Base-by-base conservation (phyloP, 30 jellyfish, hydroid and myxozoan species). In the Chironex yamaguchii region DNA sequence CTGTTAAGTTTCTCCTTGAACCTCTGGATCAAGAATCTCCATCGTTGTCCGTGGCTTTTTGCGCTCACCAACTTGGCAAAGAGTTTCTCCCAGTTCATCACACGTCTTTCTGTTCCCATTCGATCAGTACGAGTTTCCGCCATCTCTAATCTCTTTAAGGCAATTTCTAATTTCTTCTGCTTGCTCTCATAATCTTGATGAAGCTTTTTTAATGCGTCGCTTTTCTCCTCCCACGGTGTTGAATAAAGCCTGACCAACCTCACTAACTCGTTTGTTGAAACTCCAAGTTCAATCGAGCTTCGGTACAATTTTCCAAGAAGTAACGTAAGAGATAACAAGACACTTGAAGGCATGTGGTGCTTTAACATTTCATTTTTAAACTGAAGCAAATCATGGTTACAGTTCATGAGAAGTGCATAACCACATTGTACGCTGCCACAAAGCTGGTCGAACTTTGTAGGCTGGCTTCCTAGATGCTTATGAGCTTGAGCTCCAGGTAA, bases 21-120 rank as follows among this genome's bases (percentile, higher is more conserved):
- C 62, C 76, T 89, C 21, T 84, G 82, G 24, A 90, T 75, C 9
- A 82, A 62, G 65, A 80, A 87, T 76, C 90, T 64, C 97, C 97
- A 90, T 22, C 97, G 64, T 26, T 80, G 95, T 3, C 94, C 91
- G 65, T 77, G 91, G 11, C 84, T 75, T 66, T 66, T 73, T 2
- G 79, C 80, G 14, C 95, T 84, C 30, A 51, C 89, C 1, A 90
- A 81, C 68, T 82, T 90, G 25, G 91, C 88, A 90, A 90, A 90
- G 29, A 90, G 50, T 29, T 82, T 90, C 85, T 90, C 97, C 97
- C 97, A 90, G 87, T 90, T 90, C 91, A 81, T 76, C 20, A 81
- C 65, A n/a, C 91, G 64, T 49, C 90, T 76, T 65, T 71, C 88
- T 71, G 36, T 81, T 69, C 82, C 97, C 94, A 90, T 70, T 49